Base-by-base conservation (phyloP, 2,113 vertebrate species). In the Pseudolaguvia tuberculata region DNA sequence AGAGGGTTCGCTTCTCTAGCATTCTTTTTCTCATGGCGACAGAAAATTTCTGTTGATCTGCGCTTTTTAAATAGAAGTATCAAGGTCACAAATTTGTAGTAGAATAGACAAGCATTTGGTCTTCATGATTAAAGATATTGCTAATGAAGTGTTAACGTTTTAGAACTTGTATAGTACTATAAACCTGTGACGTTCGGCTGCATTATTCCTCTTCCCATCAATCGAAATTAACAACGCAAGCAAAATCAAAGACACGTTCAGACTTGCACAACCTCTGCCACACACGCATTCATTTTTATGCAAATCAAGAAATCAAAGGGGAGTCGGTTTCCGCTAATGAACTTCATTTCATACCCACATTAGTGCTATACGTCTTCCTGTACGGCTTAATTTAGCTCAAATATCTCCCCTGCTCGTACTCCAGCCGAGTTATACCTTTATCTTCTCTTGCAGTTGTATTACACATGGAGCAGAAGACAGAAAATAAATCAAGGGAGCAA, bases 351-450 rank as follows among this genome's bases (percentile, higher is more conserved):
- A 66, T 27, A 66, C 21, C 42, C 63, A 50, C 10, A 29, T 63
- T 63, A 63, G 61, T n/a, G 6, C 42, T 45, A 23, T 3, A 45
- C 21, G 45, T 12, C 45, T 66, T 50, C 42, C 45, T 27, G 45
- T 50, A 50, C 63, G 17, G 50, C 63, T 66, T 66, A 72, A 45
- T 72, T 72, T 61, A 48, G 12, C 31, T 72, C 42, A 50, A 31
- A 61, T 61, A 12, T 50, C 45, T 61, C 70, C 27, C 27, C 12
- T 31, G 70, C 47, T 48, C 56, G 25, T 31, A 9, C 25, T 48
- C 25, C 45, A 50, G 56, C 45, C 0, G 9, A 50, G 13, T 29
- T 18, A 20, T 10, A 3, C 69, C 55, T 57, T 11, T 20, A 25
- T 55, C 45, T 35, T 50, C 11, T 6, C 13, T 58, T 56, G 23